These are phyloP conservation scores for Amblyraja radiata DNA, from an alignment of 2,797 vertebrate genomes.

Conservation along the genomic window DNA sequence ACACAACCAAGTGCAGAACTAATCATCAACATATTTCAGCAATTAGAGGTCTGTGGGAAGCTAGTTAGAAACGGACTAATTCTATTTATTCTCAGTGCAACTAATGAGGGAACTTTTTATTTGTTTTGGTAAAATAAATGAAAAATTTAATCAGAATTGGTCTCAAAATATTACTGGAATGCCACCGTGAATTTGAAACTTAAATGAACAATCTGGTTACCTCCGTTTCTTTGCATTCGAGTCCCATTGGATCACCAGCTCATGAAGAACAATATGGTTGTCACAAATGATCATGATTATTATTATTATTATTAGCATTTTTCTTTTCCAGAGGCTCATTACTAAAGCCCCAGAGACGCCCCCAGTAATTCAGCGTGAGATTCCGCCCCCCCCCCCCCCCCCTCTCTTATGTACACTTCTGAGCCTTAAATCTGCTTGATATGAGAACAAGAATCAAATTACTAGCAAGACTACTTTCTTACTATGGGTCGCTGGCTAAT, in stretches of 20 bases:
- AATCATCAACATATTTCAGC: background rate
- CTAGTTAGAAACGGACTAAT: background rate
- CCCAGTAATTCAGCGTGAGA: background rate
- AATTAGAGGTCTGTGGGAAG: background rate
- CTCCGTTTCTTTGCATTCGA: background rate
- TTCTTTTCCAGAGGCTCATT: background rate
- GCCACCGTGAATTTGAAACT: background rate
- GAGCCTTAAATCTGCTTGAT: background rate
- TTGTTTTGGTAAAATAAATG: background rate
- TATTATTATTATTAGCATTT: no score
- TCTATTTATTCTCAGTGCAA: background rate
- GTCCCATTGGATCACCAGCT: background rate
- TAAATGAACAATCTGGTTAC: conserved; percentile 12
- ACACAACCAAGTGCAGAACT: background rate
- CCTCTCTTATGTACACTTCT: background rate
- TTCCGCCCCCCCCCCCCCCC: no score
- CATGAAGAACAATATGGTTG: background rate
- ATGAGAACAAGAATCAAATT: background rate
- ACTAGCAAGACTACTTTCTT: background rate
- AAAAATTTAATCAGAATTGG: background rate
- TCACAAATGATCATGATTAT: background rate
- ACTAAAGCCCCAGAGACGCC: background rate
- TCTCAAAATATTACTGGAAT: background rate
- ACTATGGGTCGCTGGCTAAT: background rate
- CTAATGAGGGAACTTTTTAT: background rate